Conservation (phyloP, 2,888 invertebrate genomes). For the Amiota minor region DNA sequence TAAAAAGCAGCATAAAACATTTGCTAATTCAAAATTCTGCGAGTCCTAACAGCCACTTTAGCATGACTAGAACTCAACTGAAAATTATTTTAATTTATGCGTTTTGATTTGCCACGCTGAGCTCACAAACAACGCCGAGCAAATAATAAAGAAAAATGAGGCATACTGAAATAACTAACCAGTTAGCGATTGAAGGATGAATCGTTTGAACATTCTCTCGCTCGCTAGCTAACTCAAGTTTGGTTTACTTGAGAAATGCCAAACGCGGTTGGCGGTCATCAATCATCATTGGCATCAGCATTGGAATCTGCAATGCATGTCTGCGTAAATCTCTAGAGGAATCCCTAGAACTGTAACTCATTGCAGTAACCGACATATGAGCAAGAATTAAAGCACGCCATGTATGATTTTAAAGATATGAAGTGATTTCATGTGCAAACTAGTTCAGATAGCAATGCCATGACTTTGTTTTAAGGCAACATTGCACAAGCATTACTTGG, state of each 20-base stretch:
- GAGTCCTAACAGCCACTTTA: conserved; percentile 16
- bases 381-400: conserved; percentile 4
- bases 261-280: conserved; percentile 61
- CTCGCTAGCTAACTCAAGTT: not conserved
- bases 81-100: conserved; percentile 19
- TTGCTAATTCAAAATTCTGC: conserved; percentile 2
- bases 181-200: not conserved
- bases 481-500: conserved; percentile 40
- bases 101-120: not conserved
- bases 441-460: conserved; percentile 49
- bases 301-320: conserved; percentile 55
- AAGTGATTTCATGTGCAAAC: conserved; percentile 68
- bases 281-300: conserved; percentile 51
- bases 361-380: conserved; percentile 31
- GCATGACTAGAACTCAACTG: conserved; percentile 11
- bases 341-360: conserved; percentile 55
- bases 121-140: not conserved
- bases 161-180: not conserved
- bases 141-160: too few relatives aligned
- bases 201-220: not conserved
- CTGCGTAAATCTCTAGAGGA: conserved; percentile 59
- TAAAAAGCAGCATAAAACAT: conserved; percentile 17
- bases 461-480: conserved; percentile 14
- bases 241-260: conserved; percentile 44
- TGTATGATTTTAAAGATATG: conserved; percentile 60